A percentile compares a stretch with the other conserved stretches of the same genome.
phyloP scores from a whole-genome alignment of 2,113 vertebrate genomes.

The Scophthalmus maximus region DNA sequence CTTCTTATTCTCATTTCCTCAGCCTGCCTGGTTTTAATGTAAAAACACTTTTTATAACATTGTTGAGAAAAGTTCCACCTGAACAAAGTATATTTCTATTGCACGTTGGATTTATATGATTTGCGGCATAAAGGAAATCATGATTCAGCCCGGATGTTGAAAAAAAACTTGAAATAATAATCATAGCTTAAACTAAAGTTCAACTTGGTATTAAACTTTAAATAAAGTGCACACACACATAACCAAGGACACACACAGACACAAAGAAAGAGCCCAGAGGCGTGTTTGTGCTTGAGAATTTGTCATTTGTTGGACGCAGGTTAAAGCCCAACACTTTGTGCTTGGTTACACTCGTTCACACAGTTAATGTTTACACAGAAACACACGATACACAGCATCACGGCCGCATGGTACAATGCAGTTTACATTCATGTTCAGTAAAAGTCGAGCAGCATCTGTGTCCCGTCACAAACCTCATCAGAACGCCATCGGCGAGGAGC shows the following conservation, averaged over 20 bases:
- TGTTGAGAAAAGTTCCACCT: too few species aligned
- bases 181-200: too few species aligned
- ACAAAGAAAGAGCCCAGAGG: slow-evolving; percentile 30
- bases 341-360: slow-evolving; percentile 61
- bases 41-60: too few species aligned
- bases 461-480: not conserved
- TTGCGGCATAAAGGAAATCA: too few species aligned
- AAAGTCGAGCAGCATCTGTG: slow-evolving; percentile 45
- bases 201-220: too few species aligned
- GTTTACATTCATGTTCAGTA: slow-evolving; percentile 69
- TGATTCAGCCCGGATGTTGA: too few species aligned
- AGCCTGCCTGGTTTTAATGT: too few species aligned
- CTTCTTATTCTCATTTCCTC: too few species aligned
- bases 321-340: slow-evolving; percentile 57
- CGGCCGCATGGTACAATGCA: slow-evolving; percentile 52
- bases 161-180: too few species aligned
- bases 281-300: slow-evolving; percentile 50
- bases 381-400: slow-evolving; percentile 41
- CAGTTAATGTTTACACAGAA: slow-evolving; percentile 51
- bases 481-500: too few species aligned
- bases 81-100: too few species aligned
- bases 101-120: too few species aligned
- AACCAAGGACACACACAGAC: not conserved
- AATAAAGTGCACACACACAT: not conserved
- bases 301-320: slow-evolving; percentile 46